Conservation (phyloP, 2,113 vertebrate genomes). For the Tympanuchus pallidicinctus region DNA sequence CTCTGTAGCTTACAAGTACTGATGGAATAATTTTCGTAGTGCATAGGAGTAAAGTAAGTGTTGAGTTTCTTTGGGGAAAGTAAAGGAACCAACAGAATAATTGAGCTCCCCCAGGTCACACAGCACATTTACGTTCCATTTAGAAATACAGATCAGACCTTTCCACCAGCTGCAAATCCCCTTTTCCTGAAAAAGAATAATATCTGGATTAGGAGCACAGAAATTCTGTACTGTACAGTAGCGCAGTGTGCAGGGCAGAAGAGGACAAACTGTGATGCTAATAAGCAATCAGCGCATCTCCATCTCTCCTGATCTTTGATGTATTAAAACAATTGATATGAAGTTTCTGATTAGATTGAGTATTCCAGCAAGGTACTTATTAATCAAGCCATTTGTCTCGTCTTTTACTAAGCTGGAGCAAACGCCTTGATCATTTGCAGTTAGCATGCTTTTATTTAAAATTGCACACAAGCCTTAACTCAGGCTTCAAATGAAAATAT, state of each 20-base stretch:
- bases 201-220: background rate
- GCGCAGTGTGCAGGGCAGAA: background rate
- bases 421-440: background rate
- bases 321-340: background rate
- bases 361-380: background rate
- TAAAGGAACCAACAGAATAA: background rate
- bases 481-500: background rate
- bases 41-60: background rate
- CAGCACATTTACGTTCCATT: background rate
- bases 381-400: slow-evolving; percentile 23
- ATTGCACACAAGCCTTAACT: background rate
- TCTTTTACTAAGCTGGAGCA: background rate
- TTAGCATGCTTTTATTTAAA: background rate
- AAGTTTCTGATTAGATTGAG: slow-evolving; percentile 7
- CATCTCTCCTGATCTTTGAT: background rate
- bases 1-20: background rate
- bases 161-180: background rate
- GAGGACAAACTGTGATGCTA: background rate
- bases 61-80: background rate
- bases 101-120: background rate
- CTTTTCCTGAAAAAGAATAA: background rate
- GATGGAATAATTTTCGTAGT: background rate
- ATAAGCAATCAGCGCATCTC: background rate
- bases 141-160: background rate
- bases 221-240: background rate